Base-by-base conservation (phyloP, 2,113 vertebrate species). In the Neoarius graeffei region DNA sequence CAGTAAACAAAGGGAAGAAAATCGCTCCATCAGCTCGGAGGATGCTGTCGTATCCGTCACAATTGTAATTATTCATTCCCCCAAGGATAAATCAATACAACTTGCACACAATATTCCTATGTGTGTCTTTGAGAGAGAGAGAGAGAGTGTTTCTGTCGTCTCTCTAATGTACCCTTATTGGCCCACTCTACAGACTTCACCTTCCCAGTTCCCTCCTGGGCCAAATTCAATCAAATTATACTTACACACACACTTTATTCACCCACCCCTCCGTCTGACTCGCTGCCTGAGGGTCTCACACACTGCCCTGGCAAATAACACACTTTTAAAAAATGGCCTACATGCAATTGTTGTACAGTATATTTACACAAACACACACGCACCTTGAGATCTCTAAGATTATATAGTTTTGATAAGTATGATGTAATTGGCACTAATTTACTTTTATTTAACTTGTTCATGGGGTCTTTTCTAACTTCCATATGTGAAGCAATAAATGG, bases 81-180 rank as follows among this genome's bases (percentile, higher is more conserved):
- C 73, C 60, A 71, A 20, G 85, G 82, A 30, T 2, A 80, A 80
- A 7, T 27, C 25, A 56, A 56, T 54, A 52, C 54, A 77, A 54
- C 25, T 42, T 4, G 42, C 42, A 42, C 42, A 42, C 42, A 42
- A 57, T 57, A 8, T 56, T 80, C 52, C 76, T 73, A 71, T 85
- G 77, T 89, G 77, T 83, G 69, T 35, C 15, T 89, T 81, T 81
- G 77, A 5, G 59, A 7, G 48, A 52, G 3, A 25, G 23, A 14
- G 76, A n/a, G 67, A 85, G 30, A 79, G 27, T 62, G 25, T 56
- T 76, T 52, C 20, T 52, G 74, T 42, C 42, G 42, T 42, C 25
- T 89, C 35, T 83, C 73, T 86, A 86, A 88, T 91, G 27, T 56
- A 62, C 27, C 17, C n/a, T 88, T 87, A 91, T 91, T 91, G 87